These are phyloP conservation scores for Channa maculata DNA, from an alignment of 2,113 vertebrate species.

Conservation along the genomic window DNA sequence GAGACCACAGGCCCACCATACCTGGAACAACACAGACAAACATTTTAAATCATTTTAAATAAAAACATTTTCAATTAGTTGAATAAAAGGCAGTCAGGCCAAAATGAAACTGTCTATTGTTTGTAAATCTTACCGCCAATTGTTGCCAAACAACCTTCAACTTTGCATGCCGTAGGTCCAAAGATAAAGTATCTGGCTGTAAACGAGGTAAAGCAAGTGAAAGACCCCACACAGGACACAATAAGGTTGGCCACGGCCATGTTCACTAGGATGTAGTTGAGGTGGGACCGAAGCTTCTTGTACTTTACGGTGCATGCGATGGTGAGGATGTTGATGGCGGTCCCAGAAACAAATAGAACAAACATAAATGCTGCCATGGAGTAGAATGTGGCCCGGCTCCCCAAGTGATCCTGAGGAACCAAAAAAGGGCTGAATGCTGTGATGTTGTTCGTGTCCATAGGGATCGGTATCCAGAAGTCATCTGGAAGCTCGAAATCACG, in stretches of 20 bases:
- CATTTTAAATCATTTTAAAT: background rate
- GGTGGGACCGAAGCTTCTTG: slow-evolving; percentile 85
- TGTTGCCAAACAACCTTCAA: slow-evolving; percentile 82
- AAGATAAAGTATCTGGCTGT: slow-evolving; percentile 78
- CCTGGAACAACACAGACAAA: slow-evolving; percentile 62
- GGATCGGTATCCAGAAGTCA: slow-evolving; percentile 81
- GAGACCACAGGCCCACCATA: slow-evolving; percentile 84
- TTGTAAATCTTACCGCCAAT: slow-evolving; percentile 77
- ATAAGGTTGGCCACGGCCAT: slow-evolving; percentile 82
- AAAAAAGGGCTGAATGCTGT: slow-evolving; percentile 81
- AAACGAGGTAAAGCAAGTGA: slow-evolving; percentile 74
- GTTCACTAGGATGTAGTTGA: slow-evolving; percentile 88
- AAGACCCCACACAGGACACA: slow-evolving; percentile 79
- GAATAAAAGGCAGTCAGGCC: background rate
- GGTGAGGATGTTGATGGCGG: slow-evolving; percentile 79
- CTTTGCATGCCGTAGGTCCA: slow-evolving; percentile 79
- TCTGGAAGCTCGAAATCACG: slow-evolving; percentile 73
- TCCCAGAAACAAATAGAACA: slow-evolving; percentile 65
- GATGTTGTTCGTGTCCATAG: slow-evolving; percentile 78
- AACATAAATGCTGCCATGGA: slow-evolving; percentile 80
- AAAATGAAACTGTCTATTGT: background rate
- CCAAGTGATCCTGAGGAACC: slow-evolving; percentile 84
- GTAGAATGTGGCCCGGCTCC: slow-evolving; percentile 57
- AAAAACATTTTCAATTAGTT: background rate
- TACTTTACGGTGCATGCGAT: slow-evolving; percentile 77